Evolutionary conservation across 2,797 vertebrate genomes (phyloP), one percentile per base, ranked within the genome.

Genomic region (Enteromius treurensis): DNA sequence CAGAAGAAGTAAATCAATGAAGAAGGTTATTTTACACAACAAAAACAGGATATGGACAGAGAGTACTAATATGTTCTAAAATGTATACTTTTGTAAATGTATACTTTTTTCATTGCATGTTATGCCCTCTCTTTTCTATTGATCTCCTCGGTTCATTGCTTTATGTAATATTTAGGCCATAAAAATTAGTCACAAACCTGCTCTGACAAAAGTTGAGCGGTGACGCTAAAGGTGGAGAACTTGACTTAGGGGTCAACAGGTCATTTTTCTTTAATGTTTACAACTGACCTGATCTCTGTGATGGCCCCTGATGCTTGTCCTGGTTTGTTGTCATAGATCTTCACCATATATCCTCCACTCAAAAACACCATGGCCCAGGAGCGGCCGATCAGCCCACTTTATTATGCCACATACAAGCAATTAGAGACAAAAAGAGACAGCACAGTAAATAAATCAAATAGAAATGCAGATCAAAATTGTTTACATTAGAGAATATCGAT

Each of bases 351-450:
- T 87, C 97, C 97, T 91, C 95, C 97, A 70, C 96, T 95, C 89
- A 94, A 89, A 91, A 99, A 99, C 82, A 98, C 91, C 97, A 98
- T 98, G 2, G 97, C 95, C 98, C 98, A 99, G 88, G 96, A 98
- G 79, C 95, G 91, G 60, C 98, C 98, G 15, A 99, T 98, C 79
- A 99, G 94, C 34, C 98, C 98, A 45, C 98, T 99, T 60, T 37
- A 70, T 47, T 13, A 49, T 26, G n/a, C 9, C 29, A 49, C 40
- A 83, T 37, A 78, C 23, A 83, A 3, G 23, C 73, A 86, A 69
- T 40, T 64, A 47, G 80, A 67, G 69, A n/a, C n/a, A 32, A 74
- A 45, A 13, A 65, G 23, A n/a, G 5, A 77, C 7, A 42, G 69
- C 4, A 47, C 40, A 19, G 49, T 40, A 65, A 53, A 21, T 10